Base-by-base conservation (phyloP, 2,888 invertebrate species). In the Cactoblastis cactorum region DNA sequence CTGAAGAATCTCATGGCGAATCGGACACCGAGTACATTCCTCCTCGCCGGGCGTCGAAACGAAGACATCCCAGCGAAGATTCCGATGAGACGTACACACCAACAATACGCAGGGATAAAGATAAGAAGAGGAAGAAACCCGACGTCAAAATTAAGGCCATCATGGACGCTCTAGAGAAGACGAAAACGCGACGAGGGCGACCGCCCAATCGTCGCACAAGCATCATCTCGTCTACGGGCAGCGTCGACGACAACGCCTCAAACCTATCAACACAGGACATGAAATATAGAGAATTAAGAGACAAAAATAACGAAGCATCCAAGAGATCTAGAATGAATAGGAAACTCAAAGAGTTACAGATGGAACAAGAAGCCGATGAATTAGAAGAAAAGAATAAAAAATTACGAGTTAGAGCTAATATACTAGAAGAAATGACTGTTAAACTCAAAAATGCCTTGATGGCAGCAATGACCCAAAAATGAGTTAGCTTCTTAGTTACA, bases 301-400 rank as follows among this genome's bases (percentile, higher is more conserved):
- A 94, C 69, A 94, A 94, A 72, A 95, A 95, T 77, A 95, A 95
- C 71, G 94, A 94, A 78, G 95, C 95, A 38, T 95, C 95, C 37
- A 90, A 95, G 62, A 91, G 92, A 62, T 95, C 95, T 1, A 85
- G 95, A 57, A 91, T 93, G 84, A 95, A 94, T 66, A 91, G 94
- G 59, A 95, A 94, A 77, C 80, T 79, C 67, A 92, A 86, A 65
- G 84, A 81, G 57, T 67, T 85, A 49, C 92, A 92, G 63, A 91
- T 92, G 91, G 78, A 86, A 59, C 76, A 80, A 47, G 70, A 83
- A 56, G 91, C 91, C 1, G 72, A 86, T 18, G 90, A 92, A 45
- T 79, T 95, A 53, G 92, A 92, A 66, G 90, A 88, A 49, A 90
- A 90, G 62, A 95, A 95, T 72, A 88, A 91, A 55, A 90, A 91